phyloP scores from a whole-genome alignment of 2,888 invertebrate species.

The Dorcus parallelipipedus region DNA sequence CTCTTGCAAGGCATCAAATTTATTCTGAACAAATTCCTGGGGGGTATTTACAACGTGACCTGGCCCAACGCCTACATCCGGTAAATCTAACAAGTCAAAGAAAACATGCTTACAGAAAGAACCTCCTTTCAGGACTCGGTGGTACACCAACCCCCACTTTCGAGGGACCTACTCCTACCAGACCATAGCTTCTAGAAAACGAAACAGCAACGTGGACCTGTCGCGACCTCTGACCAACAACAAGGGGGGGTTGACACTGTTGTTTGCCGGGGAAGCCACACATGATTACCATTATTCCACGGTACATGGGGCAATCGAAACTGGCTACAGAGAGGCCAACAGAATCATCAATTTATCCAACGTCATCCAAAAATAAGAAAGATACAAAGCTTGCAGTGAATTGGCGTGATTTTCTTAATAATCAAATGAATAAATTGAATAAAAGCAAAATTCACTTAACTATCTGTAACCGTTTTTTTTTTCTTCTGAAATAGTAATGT shows the following conservation, averaged over 20 bases:
- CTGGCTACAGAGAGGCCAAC: conserved; percentile 49
- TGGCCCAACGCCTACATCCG: conserved; percentile 41
- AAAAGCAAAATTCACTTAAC: background rate
- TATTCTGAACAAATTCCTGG: conserved; percentile 54
- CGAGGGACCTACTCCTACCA: conserved; percentile 37
- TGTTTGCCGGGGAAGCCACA: conserved; percentile 58
- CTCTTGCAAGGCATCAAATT: conserved; percentile 51
- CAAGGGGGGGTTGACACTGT: conserved; percentile 47
- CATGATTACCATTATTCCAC: conserved; percentile 44
- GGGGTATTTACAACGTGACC: conserved; percentile 49
- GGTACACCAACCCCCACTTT: conserved; percentile 64
- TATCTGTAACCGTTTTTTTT: too few species aligned
- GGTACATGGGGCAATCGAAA: conserved; percentile 50
- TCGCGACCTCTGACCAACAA: conserved; percentile 41
- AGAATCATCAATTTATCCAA: conserved; percentile 30
- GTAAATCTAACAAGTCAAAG: conserved; percentile 20
- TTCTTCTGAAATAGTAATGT: too few species aligned
- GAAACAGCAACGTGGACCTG: conserved; percentile 8
- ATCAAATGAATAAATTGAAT: background rate
- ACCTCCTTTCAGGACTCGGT: conserved; percentile 54
- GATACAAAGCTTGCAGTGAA: too few species aligned
- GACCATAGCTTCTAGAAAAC: conserved; percentile 18
- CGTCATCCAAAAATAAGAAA: background rate
- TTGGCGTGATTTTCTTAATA: too few species aligned
- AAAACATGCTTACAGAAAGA: background rate